A percentile compares a stretch with the other conserved stretches of the same genome.
These are phyloP conservation scores for Aptenodytes patagonicus DNA, from an alignment of 2,113 vertebrate species.

Conservation along the genomic window DNA sequence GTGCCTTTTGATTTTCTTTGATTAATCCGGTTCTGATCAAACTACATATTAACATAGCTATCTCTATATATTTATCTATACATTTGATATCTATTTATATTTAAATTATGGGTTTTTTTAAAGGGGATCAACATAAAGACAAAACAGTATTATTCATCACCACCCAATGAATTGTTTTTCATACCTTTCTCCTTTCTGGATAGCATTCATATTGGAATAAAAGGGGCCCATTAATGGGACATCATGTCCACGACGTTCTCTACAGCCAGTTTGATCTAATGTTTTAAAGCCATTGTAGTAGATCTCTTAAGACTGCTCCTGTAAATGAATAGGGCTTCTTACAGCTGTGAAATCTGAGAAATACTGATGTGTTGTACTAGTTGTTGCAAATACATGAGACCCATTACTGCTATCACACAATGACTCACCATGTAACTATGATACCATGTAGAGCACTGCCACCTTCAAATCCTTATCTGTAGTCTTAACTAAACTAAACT, in stretches of 20 bases:
- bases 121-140: conserved; percentile 43
- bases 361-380: not conserved
- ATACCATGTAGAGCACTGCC: not conserved
- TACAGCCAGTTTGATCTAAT: not conserved
- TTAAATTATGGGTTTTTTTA: conserved; percentile 5
- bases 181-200: not conserved
- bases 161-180: not conserved
- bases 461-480: not conserved
- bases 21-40: not conserved
- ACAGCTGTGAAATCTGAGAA: not conserved
- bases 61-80: conserved; percentile 15
- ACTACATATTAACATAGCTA: not conserved
- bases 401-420: not conserved
- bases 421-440: not conserved
- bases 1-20: not conserved
- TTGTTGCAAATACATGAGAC: not conserved
- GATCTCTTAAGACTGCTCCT: not conserved
- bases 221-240: not conserved
- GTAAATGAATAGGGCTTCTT: not conserved
- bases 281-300: not conserved
- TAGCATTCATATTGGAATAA: not conserved
- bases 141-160: not conserved
- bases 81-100: conserved; percentile 20
- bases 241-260: not conserved
- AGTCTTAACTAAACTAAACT: not conserved